These are phyloP conservation scores for Furcifer pardalis DNA, from an alignment of 2,797 vertebrate genomes.

Conservation along the genomic window DNA sequence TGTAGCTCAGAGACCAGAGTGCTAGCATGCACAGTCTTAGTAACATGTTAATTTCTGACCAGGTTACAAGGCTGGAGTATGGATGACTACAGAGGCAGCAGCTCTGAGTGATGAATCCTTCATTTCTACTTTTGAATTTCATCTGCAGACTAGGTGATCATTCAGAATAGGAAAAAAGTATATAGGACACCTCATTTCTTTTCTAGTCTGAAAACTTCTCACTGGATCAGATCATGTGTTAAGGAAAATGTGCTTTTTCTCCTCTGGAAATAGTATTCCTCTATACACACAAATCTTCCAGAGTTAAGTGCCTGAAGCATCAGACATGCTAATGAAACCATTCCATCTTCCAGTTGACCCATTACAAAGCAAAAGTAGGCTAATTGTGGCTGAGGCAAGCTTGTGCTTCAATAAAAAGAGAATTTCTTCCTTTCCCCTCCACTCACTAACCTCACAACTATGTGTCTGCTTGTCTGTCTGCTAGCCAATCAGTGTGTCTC, in stretches of 20 bases:
- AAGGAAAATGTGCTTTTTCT: no score
- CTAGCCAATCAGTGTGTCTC: neutral
- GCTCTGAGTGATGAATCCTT: neutral
- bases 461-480: no score
- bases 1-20: neutral
- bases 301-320: neutral
- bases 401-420: neutral
- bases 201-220: neutral
- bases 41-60: neutral
- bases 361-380: no score
- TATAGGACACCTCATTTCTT: neutral
- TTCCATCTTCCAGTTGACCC: no score
- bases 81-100: neutral
- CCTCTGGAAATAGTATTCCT: no score
- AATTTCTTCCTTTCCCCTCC: constrained; percentile 1
- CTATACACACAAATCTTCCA: no score
- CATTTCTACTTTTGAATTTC: neutral
- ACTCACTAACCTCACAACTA: neutral
- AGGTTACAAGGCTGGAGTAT: neutral
- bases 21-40: neutral
- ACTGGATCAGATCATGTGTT: neutral
- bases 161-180: neutral
- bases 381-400: no score
- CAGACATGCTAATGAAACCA: no score
- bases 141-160: neutral